Base-by-base conservation (phyloP, 2,888 invertebrate genomes). In the Ashinkailepas kermadecensis region DNA sequence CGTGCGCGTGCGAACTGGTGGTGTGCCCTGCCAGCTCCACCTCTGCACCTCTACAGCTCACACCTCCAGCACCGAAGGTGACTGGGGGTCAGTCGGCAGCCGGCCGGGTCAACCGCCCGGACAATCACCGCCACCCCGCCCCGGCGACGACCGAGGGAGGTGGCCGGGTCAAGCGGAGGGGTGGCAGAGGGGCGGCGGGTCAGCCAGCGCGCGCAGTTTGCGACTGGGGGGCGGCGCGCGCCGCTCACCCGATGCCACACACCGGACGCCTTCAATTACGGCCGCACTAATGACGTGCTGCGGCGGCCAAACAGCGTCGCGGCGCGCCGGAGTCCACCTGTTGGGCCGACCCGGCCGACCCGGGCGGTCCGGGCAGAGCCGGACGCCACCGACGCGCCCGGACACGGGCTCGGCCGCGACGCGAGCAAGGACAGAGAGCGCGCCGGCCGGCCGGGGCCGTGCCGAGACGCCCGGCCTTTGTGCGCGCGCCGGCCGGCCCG, bases 181-280 rank as follows among this genome's bases (percentile, higher is more conserved):
- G 39, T 39, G 39, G 39, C 39, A 39, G 39, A 39, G 39, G 39
- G 39, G 39, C 39, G 39, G 39, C 39, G 39, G 39, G 39, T 39
- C 39, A 39, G 39, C 39, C 39, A 4, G 39, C 39, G 39, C 39
- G 39, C 39, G 39, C 39, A 39, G 39, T 39, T 39, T 39, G 39
- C 39, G 39, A 39, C 4, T 39, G 4, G 39, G 39, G 39, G 39
- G 39, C 4, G 39, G 39, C 39, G 39, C 67, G 6, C 12, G 67
- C 67, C 67, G 25, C 67, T 25, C 67, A 25, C 67, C 67, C 25
- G 25, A 67, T 67, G 67, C n/a, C 67, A 25, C 25, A 15, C 18
- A 2, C 67, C 67, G 67, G 67, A 67, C 13, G 67, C 25, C n/a
- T n/a, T 67, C 67, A 67, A 67, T 67, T 67, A 67, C 67, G 65